Evolutionary conservation across 2,113 vertebrate genomes (phyloP).

Genomic region (Thomomys bottae): DNA sequence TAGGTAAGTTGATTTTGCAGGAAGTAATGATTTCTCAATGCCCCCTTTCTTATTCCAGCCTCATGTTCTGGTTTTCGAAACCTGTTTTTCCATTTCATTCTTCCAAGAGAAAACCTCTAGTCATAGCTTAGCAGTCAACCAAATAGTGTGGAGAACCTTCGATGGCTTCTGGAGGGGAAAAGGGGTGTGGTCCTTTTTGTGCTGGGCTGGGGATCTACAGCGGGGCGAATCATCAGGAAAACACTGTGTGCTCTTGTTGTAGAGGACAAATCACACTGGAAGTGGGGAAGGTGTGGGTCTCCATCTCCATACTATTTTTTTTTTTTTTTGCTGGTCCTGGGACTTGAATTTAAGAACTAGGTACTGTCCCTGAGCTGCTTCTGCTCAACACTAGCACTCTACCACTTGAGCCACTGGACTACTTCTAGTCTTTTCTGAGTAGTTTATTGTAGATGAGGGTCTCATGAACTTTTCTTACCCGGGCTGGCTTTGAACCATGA

Average conservation of each 20-base stretch:
- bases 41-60: not conserved
- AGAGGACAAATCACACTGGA: not conserved
- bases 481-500: no score
- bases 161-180: not conserved
- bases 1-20: slow-evolving; percentile 51
- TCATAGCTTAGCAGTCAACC: not conserved
- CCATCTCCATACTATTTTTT: not conserved
- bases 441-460: no score
- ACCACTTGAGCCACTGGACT: no score
- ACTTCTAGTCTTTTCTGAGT: no score
- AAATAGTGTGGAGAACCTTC: not conserved
- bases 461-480: no score
- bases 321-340: no score
- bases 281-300: not conserved
- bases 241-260: not conserved
- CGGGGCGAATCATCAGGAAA: not conserved
- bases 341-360: no score
- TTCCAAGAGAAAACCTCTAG: not conserved
- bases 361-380: no score
- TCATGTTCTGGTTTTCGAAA: slow-evolving; percentile 53
- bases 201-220: not conserved
- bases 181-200: not conserved
- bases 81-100: not conserved
- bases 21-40: slow-evolving; percentile 5
- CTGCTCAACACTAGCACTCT: no score